phyloP scores from a whole-genome alignment of 2,797 vertebrate species.

The Tinamus major region DNA sequence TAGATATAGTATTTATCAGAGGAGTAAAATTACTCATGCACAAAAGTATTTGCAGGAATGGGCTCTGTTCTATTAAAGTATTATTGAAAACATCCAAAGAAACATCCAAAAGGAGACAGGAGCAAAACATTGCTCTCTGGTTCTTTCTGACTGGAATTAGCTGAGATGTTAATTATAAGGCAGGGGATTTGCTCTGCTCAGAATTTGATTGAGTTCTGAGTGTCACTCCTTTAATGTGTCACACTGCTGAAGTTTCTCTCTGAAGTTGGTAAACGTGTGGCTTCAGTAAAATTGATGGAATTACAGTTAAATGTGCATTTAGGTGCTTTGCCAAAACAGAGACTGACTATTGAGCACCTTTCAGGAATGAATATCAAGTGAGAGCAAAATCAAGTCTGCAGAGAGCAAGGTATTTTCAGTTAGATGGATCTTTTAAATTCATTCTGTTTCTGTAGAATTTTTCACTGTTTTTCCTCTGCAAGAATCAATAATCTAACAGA shows the following conservation, averaged over 20 bases:
- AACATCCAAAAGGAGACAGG: neutral
- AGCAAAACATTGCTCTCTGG: neutral
- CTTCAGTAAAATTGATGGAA: neutral
- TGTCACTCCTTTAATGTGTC: neutral
- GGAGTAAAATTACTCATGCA: slow-evolving; percentile 23
- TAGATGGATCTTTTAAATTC: neutral
- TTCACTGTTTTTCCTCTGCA: neutral
- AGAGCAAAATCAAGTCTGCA: neutral
- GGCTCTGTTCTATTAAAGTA: neutral
- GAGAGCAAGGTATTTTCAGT: neutral
- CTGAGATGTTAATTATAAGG: neutral
- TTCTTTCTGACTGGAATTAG: neutral
- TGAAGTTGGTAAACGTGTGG: fast-evolving
- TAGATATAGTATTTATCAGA: slow-evolving; percentile 49
- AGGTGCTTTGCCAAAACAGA: neutral
- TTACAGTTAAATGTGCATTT: neutral
- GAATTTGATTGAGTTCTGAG: neutral
- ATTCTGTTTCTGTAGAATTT: neutral
- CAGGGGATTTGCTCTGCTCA: neutral
- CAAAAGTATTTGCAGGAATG: slow-evolving; percentile 45
- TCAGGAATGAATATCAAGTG: neutral
- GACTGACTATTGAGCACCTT: neutral
- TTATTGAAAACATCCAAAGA: neutral
- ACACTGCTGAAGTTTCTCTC: slow-evolving; percentile 12
- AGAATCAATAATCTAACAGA: slow-evolving; percentile 9